Percentiles rank a stretch among this genome's conserved stretches.
phyloP scores from a whole-genome alignment of 2,797 vertebrate genomes.

The Euphonia xanthogaster region DNA sequence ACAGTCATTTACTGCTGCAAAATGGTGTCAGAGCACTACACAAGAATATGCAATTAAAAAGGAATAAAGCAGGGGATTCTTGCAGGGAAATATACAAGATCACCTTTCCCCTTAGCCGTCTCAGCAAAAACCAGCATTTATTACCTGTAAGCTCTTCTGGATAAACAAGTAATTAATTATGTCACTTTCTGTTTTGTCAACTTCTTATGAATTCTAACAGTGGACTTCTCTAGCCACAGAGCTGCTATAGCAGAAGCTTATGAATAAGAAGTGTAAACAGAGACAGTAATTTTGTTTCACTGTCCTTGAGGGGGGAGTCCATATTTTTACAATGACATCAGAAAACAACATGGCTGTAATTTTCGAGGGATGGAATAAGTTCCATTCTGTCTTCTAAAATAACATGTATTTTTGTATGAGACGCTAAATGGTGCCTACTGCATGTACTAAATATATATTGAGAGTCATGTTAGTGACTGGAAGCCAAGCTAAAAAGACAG shows the following conservation, averaged over 20 bases:
- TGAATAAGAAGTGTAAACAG: not conserved
- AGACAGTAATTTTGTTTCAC: not conserved
- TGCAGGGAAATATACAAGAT: not conserved
- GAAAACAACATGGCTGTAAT: slow-evolving; percentile 51
- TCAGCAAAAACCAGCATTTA: not conserved
- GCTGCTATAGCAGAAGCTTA: not conserved
- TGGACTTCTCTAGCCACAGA: not conserved
- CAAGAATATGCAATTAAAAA: not conserved
- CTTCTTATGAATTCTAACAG: not conserved
- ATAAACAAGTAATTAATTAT: not conserved
- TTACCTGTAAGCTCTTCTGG: not conserved
- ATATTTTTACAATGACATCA: slow-evolving; percentile 44
- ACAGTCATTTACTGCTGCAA: not conserved
- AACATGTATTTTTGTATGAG: slow-evolving; percentile 60
- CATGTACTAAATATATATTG: slow-evolving; percentile 58
- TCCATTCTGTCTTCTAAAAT: slow-evolving; percentile 51
- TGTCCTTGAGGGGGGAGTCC: not conserved
- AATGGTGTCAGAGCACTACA: not conserved
- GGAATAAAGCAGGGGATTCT: not conserved
- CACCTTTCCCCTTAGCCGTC: not conserved
- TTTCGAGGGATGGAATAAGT: slow-evolving; percentile 14
- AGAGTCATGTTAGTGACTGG: not conserved
- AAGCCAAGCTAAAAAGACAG: not conserved
- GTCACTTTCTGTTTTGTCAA: not conserved
- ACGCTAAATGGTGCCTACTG: slow-evolving; percentile 58